These are phyloP conservation scores for Nomada fucata DNA, from an alignment of 2,888 invertebrate species.

Conservation along the genomic window DNA sequence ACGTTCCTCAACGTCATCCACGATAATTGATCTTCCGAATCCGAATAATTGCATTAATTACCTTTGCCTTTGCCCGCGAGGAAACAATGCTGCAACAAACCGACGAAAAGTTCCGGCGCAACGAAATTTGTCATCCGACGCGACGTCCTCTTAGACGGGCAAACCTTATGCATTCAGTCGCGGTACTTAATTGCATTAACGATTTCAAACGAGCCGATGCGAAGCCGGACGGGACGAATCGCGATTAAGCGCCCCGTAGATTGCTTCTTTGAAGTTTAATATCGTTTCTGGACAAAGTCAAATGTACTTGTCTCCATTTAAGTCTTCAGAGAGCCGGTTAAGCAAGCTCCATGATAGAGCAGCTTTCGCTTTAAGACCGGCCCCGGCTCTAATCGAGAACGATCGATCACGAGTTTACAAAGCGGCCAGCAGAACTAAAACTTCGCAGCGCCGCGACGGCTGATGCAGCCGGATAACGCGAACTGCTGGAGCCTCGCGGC, in stretches of 20 bases:
- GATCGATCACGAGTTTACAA: conserved; percentile 51
- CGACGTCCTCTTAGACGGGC: neutral
- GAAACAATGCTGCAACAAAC: too few relatives aligned
- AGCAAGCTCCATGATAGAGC: conserved; percentile 41
- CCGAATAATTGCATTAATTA: too few relatives aligned
- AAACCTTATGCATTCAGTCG: neutral
- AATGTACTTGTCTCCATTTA: conserved; percentile 50
- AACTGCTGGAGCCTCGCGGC: neutral
- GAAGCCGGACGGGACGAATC: conserved; percentile 12
- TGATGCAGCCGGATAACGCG: conserved; percentile 42
- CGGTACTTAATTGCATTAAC: conserved; percentile 23
- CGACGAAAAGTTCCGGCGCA: too few relatives aligned
- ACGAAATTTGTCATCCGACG: too few relatives aligned
- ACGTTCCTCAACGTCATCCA: too few relatives aligned
- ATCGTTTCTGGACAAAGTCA: conserved; percentile 42
- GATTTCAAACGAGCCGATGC: conserved; percentile 24
- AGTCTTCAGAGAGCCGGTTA: conserved; percentile 38
- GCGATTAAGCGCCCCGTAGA: conserved; percentile 27
- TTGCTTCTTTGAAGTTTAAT: conserved; percentile 40
- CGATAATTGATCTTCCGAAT: too few relatives aligned
- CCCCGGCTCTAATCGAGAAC: conserved; percentile 38
- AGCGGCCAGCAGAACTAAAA: conserved; percentile 46
- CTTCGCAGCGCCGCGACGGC: conserved; percentile 23
- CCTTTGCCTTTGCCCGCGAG: too few relatives aligned
- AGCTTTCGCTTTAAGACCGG: conserved; percentile 36